Base-by-base conservation (phyloP, 2,113 vertebrate genomes). In the Microtus pennsylvanicus region DNA sequence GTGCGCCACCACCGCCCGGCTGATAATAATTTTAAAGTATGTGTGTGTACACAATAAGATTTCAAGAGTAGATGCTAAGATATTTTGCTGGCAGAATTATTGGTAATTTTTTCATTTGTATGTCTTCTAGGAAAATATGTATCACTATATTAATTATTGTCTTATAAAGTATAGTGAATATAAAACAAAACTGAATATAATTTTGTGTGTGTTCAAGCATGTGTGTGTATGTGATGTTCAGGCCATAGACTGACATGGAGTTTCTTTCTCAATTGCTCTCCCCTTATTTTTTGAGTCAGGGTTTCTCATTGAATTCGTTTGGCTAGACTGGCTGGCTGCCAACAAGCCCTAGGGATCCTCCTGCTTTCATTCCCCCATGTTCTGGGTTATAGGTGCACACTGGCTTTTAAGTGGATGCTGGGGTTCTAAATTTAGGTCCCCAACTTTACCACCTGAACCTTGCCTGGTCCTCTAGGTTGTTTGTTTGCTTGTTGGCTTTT, bases 21-120 rank as follows among this genome's bases (percentile, higher is more conserved):
- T 52, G 14, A 55, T 52, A 17, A 87, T 9, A 88, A 55, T 50
- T 67, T n/a, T 33, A 69, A 93, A 45, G 24, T 70, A 7, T 94
- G 19, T 70, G 26, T 90, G 35, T 91, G 24, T 78, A 78, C 63
- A 80, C 63, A 52, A 92, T 17, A 89, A 81, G 26, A n/a, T 63
- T 87, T 55, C 21, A 89, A 94, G 58, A 67, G 58, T 63, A 55
- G 19, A 35, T 30, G 1, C 74, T 89, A 63, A 91, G 38, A 69
- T 81, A 55, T 28, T 91, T 93, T 58, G 38, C 26, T 77, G 75
- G 28, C 70, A 47, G 69, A 85, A 91, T 76, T 87, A 55, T 28
- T 77, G 78, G 42, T 92, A 78, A 26, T 83, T 87, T 94, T 94
- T 94, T 87, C 70, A 47, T 42, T 93, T 92, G n/a, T 74, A 83